These are phyloP conservation scores for Bucco capensis DNA, from an alignment of 2,113 vertebrate species.

Conservation along the genomic window DNA sequence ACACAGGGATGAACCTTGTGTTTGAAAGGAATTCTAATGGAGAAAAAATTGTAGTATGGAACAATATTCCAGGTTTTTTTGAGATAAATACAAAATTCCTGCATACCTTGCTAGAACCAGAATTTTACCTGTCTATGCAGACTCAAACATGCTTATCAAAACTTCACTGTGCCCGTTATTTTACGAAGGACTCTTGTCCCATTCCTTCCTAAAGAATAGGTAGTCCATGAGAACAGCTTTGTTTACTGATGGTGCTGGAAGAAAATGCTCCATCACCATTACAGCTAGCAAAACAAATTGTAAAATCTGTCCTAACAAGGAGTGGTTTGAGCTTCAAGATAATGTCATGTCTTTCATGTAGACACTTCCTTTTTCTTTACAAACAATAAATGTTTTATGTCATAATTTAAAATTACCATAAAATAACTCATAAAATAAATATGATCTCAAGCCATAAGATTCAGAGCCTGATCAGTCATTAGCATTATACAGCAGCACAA, in stretches of 20 bases:
- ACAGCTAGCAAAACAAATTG: background rate
- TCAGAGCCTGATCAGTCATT: background rate
- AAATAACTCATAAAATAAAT: conserved; percentile 5
- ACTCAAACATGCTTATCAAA: background rate
- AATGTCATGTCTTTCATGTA: background rate
- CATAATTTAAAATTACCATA: background rate
- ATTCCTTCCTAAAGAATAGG: background rate
- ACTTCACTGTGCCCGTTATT: background rate
- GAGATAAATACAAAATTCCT: background rate
- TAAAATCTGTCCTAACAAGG: background rate
- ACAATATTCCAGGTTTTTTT: background rate
- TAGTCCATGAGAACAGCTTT: background rate
- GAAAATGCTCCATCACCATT: background rate
- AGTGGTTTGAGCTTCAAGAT: background rate
- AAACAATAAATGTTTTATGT: background rate
- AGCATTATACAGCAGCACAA: background rate
- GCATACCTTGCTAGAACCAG: rapidly evolving
- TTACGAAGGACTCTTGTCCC: background rate
- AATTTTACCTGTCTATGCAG: background rate
- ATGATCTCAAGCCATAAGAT: background rate
- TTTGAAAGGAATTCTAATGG: background rate
- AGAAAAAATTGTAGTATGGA: background rate
- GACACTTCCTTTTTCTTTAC: background rate
- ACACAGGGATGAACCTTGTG: background rate
- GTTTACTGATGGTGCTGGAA: background rate